Evolutionary conservation across 2,797 vertebrate genomes (phyloP).

Genomic region (Aulostomus chinensis): DNA sequence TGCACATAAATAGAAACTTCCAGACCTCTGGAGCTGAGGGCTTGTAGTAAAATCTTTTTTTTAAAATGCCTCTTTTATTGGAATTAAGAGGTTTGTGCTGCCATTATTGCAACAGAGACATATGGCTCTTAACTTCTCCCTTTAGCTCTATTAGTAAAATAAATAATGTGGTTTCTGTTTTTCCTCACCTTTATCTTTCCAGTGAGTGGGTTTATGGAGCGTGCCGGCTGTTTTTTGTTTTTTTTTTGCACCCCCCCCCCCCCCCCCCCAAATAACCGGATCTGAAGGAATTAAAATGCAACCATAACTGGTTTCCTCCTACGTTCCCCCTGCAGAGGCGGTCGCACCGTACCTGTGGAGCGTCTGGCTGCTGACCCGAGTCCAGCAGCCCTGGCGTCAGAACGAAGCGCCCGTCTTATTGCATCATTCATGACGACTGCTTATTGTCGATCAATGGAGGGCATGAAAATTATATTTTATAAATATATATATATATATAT

Average conservation of each 20-base stretch:
- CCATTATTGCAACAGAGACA: conserved; percentile 5
- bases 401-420: no score
- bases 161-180: conserved; percentile 28
- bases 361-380: conserved; percentile 22
- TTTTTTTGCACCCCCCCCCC: no score
- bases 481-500: no score
- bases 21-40: conserved; percentile 15
- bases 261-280: no score
- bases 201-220: conserved; percentile 34
- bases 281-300: no score
- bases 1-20: no score
- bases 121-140: conserved; percentile 20
- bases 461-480: no score
- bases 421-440: no score
- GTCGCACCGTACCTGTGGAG: conserved; percentile 4
- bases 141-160: conserved; percentile 33
- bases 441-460: no score
- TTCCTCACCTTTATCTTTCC: conserved; percentile 27
- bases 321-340: no score
- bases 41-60: no score
- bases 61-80: conserved; percentile 24
- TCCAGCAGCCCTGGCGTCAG: not conserved
- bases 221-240: not conserved
- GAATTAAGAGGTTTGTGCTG: conserved; percentile 12
- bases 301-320: conserved; percentile 9